These are phyloP conservation scores for Eristalis pertinax DNA, from an alignment of 2,888 invertebrate genomes.

Conservation along the genomic window DNA sequence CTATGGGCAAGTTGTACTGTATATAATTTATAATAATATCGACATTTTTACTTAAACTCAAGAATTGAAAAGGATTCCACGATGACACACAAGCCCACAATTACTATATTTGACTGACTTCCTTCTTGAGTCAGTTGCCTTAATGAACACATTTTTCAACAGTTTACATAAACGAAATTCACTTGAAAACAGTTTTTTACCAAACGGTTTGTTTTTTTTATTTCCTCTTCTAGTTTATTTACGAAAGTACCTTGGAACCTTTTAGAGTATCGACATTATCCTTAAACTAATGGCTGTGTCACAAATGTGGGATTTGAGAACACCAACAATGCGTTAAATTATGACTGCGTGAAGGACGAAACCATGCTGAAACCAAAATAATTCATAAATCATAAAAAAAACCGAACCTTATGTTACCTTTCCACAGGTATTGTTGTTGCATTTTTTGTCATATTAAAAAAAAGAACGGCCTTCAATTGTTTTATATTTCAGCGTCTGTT, in stretches of 20 bases:
- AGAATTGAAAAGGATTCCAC: not conserved
- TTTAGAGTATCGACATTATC: constrained; percentile 52
- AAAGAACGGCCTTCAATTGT: constrained; percentile 25
- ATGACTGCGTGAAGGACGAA: constrained; percentile 71
- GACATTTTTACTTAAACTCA: not conserved
- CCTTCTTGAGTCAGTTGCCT: not conserved
- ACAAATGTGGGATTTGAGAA: constrained; percentile 52
- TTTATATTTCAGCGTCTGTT: not conserved
- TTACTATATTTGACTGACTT: not conserved
- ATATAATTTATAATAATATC: not conserved
- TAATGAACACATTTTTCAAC: constrained; percentile 44
- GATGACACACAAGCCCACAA: not conserved
- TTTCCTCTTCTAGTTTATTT: constrained; percentile 32
- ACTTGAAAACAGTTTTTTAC: constrained; percentile 13
- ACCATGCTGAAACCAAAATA: constrained; percentile 77
- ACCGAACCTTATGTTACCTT: constrained; percentile 74
- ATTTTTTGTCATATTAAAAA: constrained; percentile 4
- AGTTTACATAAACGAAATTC: constrained; percentile 31
- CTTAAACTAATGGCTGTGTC: constrained; percentile 65
- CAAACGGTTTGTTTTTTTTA: not conserved
- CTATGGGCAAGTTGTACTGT: no score
- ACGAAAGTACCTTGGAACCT: constrained; percentile 20
- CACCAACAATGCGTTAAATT: constrained; percentile 63
- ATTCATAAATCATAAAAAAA: constrained; percentile 81
- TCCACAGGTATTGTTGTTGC: constrained; percentile 20